Evolutionary conservation across 2,888 invertebrate species (phyloP).

Genomic region (Chrysina gloriosa): DNA sequence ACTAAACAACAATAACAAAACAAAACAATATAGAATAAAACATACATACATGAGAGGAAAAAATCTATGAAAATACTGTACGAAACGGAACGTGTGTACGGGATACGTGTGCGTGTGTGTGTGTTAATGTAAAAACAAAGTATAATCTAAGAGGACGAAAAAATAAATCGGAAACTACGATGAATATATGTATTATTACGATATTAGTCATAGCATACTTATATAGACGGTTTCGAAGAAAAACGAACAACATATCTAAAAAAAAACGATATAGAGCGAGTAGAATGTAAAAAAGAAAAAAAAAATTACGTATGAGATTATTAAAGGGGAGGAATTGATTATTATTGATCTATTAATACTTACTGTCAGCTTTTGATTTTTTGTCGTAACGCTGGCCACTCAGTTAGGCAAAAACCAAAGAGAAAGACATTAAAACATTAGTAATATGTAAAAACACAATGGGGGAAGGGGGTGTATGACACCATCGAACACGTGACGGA

Average conservation of each 20-base stretch:
- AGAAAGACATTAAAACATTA: slow-evolving; percentile 64
- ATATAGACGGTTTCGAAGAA: background rate
- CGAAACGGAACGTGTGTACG: too few species aligned
- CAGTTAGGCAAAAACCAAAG: slow-evolving; percentile 68
- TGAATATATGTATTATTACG: too few species aligned
- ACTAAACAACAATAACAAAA: slow-evolving; percentile 55
- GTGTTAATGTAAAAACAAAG: background rate
- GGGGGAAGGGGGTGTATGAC: background rate
- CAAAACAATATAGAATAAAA: slow-evolving; percentile 47
- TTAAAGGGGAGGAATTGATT: background rate
- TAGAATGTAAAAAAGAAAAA: slow-evolving; percentile 35
- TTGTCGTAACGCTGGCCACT: slow-evolving; percentile 65
- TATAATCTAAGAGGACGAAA: background rate
- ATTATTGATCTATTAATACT: slow-evolving; percentile 58
- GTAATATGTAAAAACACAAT: slow-evolving; percentile 51
- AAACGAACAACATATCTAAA: too few species aligned
- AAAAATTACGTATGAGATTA: background rate
- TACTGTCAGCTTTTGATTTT: slow-evolving; percentile 64
- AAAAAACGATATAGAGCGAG: too few species aligned
- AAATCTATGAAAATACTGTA: too few species aligned
- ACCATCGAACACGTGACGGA: too few species aligned
- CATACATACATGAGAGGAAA: slow-evolving; percentile 11
- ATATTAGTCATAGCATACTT: too few species aligned
- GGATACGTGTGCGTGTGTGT: background rate
- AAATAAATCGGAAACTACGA: background rate